Percentiles rank a stretch among this genome's conserved stretches.
Evolutionary conservation across 2,888 invertebrate species (phyloP).

Genomic region (Itoplectis maculator): DNA sequence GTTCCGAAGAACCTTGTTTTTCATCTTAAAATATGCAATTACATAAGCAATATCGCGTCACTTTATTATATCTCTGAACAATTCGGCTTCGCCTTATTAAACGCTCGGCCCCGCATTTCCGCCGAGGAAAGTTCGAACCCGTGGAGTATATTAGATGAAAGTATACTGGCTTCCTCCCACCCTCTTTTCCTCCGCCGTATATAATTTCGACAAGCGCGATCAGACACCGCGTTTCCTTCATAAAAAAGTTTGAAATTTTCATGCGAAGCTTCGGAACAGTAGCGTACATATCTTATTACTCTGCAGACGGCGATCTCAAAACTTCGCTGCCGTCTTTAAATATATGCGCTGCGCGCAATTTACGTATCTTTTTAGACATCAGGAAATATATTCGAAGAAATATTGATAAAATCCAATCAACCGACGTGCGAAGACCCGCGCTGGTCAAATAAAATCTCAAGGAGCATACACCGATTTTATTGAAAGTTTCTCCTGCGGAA

Average conservation of each 20-base stretch:
- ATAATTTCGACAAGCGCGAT: conserved; percentile 45
- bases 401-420: neutral
- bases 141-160: conserved; percentile 43
- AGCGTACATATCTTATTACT: conserved; percentile 52
- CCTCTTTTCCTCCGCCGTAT: conserved; percentile 28
- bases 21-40: conserved; percentile 65
- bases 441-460: neutral
- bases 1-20: conserved; percentile 20
- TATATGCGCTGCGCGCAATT: neutral
- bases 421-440: neutral
- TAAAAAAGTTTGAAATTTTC: conserved; percentile 59
- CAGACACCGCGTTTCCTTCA: conserved; percentile 44
- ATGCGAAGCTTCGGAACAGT: conserved; percentile 56
- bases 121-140: conserved; percentile 40
- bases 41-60: conserved; percentile 54
- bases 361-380: neutral
- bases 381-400: neutral
- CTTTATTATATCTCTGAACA: conserved; percentile 54
- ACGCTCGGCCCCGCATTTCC: conserved; percentile 22
- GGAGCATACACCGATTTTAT: neutral
- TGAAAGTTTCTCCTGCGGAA: neutral
- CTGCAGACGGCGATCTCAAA: conserved; percentile 42
- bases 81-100: conserved; percentile 55
- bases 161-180: conserved; percentile 26
- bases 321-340: conserved; percentile 1